Evolutionary conservation across 2,888 invertebrate species (phyloP).

Genomic region (Lepidocyrtoides sp.): DNA sequence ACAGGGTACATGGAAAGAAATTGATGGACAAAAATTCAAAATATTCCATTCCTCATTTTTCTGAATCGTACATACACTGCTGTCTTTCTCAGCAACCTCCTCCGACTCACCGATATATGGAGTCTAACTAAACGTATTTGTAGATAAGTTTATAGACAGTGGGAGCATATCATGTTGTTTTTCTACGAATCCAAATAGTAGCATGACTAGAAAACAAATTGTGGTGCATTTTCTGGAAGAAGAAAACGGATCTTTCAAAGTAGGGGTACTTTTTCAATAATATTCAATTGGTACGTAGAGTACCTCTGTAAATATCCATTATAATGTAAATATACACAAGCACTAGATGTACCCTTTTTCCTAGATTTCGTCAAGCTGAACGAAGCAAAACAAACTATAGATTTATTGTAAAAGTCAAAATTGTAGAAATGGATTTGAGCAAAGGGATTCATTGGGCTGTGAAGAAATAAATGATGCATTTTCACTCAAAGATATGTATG

Average conservation of each 20-base stretch:
- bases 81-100: conserved; percentile 23
- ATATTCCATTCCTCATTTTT: conserved; percentile 37
- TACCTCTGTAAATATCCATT: not conserved
- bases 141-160: no score
- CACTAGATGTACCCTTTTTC: not conserved
- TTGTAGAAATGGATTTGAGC: not conserved
- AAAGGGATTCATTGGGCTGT: conserved; percentile 21
- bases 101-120: no score
- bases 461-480: conserved; percentile 41
- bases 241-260: not conserved
- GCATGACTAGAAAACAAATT: no score
- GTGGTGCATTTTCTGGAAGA: not conserved
- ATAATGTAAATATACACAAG: not conserved
- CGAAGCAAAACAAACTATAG: not conserved
- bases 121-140: no score
- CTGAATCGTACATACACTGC: conserved; percentile 6
- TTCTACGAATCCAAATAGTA: not conserved
- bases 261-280: not conserved
- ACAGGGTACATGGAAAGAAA: not conserved
- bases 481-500: conserved; percentile 14
- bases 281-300: not conserved
- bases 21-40: not conserved
- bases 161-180: no score
- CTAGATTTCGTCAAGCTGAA: not conserved
- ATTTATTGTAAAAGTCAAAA: conserved; percentile 5